A percentile compares a stretch with the other conserved stretches of the same genome.
Conservation (phyloP, 2,797 vertebrate species). For the Coregonus ussuriensis region DNA sequence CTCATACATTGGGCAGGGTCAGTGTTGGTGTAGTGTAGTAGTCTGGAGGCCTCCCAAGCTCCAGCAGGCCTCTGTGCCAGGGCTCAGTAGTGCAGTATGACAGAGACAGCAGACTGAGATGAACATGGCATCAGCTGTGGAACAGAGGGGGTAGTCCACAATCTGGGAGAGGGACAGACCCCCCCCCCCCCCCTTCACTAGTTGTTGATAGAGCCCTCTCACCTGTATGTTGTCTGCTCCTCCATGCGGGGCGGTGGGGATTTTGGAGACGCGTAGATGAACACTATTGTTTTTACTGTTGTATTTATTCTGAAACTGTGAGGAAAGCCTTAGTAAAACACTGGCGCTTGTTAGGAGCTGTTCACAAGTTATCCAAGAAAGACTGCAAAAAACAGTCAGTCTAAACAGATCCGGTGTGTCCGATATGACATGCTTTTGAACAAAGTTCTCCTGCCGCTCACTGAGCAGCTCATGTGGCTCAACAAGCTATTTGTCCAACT, state of each 20-base stretch:
- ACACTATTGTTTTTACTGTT: no score
- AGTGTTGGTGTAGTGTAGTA: slow-evolving; percentile 7
- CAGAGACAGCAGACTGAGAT: slow-evolving; percentile 19
- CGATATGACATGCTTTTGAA: not conserved
- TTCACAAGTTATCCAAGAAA: not conserved
- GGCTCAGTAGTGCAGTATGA: slow-evolving; percentile 13
- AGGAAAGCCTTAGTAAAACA: not conserved
- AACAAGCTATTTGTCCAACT: slow-evolving; percentile 30
- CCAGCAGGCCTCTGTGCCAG: slow-evolving; percentile 1
- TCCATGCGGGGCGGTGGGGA: no score
- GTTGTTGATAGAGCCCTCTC: no score
- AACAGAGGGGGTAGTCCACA: not conserved
- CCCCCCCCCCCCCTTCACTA: not conserved
- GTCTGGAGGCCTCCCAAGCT: not conserved
- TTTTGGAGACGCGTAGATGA: no score
- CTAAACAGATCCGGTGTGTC: not conserved
- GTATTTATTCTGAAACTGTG: not conserved
- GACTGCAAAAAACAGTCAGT: not conserved
- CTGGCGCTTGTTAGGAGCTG: not conserved
- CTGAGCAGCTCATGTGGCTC: slow-evolving; percentile 24
- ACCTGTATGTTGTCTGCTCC: no score
- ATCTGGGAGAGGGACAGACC: slow-evolving; percentile 10
- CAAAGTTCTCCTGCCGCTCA: not conserved
- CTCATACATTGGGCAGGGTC: slow-evolving; percentile 15
- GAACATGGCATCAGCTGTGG: slow-evolving; percentile 28